Percentiles rank a stretch among this genome's conserved stretches.
phyloP scores from a whole-genome alignment of 2,888 invertebrate species.

The Ormyrus thymus region DNA sequence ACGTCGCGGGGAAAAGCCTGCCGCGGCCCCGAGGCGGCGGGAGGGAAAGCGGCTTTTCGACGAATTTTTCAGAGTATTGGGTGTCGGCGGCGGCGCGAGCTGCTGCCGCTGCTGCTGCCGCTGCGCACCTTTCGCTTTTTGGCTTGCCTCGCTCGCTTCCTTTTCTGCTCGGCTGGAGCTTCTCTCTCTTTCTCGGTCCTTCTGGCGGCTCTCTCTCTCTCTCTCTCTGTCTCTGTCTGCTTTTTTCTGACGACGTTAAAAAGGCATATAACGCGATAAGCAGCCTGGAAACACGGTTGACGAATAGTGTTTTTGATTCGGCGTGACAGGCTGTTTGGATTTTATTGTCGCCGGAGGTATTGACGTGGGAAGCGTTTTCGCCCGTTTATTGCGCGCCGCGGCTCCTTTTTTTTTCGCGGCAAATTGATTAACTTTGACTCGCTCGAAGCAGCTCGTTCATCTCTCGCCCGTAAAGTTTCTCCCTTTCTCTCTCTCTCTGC shows the following conservation, averaged over 20 bases:
- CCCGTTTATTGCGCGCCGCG: slow-evolving; percentile 40
- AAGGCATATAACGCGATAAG: slow-evolving; percentile 44
- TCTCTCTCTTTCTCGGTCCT: neutral
- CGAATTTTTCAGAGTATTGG: neutral
- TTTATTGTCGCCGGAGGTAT: slow-evolving; percentile 54
- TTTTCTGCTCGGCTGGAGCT: slow-evolving; percentile 31
- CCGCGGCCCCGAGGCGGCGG: neutral
- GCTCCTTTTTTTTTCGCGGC: slow-evolving; percentile 13
- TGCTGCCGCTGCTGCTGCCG: neutral
- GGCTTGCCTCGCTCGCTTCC: slow-evolving; percentile 56
- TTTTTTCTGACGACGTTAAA: neutral
- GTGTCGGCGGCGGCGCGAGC: slow-evolving; percentile 23
- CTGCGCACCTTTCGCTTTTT: slow-evolving; percentile 57
- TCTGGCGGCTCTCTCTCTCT: neutral
- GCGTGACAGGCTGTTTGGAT: slow-evolving; percentile 52
- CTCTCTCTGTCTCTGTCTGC: slow-evolving; percentile 24
- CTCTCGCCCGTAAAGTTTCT: slow-evolving; percentile 32
- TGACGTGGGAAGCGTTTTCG: slow-evolving; percentile 51
- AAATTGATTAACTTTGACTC: slow-evolving; percentile 52
- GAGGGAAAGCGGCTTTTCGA: neutral
- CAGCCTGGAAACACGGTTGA: slow-evolving; percentile 54
- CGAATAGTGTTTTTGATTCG: slow-evolving; percentile 53
- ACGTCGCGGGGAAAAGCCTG: no score
- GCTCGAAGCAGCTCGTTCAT: slow-evolving; percentile 39
- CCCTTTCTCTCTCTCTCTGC: neutral